Conservation (phyloP, 2,888 invertebrate genomes). For the Drosophila limbata region DNA sequence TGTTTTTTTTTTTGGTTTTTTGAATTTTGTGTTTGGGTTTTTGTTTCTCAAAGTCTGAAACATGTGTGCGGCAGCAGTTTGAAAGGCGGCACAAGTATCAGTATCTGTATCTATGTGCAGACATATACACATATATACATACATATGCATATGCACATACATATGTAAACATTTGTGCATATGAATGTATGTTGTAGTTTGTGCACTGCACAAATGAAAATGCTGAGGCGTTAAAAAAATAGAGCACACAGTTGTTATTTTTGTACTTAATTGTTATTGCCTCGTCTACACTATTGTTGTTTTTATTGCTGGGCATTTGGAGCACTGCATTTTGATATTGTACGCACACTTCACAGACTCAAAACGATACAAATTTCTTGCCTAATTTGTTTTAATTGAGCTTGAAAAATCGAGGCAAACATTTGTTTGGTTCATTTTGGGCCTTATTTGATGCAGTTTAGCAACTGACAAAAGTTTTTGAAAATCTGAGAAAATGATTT, state of each 20-base stretch:
- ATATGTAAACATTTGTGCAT: conserved; percentile 34
- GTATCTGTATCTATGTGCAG: conserved; percentile 28
- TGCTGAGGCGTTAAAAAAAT: conserved; percentile 80
- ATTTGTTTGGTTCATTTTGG: conserved; percentile 34
- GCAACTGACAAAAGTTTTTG: conserved; percentile 9
- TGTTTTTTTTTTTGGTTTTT: conserved; percentile 32
- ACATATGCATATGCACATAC: conserved; percentile 3
- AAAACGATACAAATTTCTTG: conserved; percentile 62
- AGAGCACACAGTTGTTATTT: conserved; percentile 77
- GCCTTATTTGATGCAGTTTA: conserved; percentile 2
- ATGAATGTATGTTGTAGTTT: conserved; percentile 38
- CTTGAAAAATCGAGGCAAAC: conserved; percentile 66
- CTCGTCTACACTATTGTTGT: conserved; percentile 43
- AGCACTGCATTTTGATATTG: conserved; percentile 67
- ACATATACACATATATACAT: conserved; percentile 8
- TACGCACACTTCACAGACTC: conserved; percentile 16
- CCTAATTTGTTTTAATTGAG: conserved; percentile 79
- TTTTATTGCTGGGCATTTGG: conserved; percentile 47
- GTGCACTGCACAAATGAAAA: conserved; percentile 68
- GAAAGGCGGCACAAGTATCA: conserved; percentile 60
- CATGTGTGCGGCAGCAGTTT: conserved; percentile 79
- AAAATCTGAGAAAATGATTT: conserved; percentile 12
- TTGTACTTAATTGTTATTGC: conserved; percentile 76
- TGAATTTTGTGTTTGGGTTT: conserved; percentile 59
- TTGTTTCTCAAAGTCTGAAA: conserved; percentile 59